Evolutionary conservation across 2,797 vertebrate genomes (phyloP), one percentile per base, ranked within the genome.

Genomic region (Urophycis tenuis): DNA sequence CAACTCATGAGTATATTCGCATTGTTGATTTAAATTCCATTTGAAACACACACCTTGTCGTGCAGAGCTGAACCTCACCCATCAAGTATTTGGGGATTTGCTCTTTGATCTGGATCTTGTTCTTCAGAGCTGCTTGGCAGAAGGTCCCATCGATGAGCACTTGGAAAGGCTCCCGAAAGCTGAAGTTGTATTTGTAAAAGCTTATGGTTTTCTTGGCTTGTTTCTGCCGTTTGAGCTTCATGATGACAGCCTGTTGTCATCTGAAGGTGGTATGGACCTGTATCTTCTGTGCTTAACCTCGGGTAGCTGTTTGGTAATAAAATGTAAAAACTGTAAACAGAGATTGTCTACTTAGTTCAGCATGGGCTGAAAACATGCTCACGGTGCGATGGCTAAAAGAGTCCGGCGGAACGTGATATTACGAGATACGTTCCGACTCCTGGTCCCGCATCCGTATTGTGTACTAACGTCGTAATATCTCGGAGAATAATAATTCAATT

Each of bases 81-180:
- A 91, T 95, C 11, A 99, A 90, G 83, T 99, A 99, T 14, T 96
- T 97, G 1, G 97, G 97, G 90, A 98, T 88, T 81, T 99, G 97
- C 81, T 98, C 97, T 45, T 97, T 96, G 80, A 99, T 96, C 90
- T 99, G 97, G 83, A 99, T 98, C 88, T 98, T 95, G 86, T 97
- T 97, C 77, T 94, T 95, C 64, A 99, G 85, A 3, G 97, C 97
- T 15, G 95, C 94, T 78, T 98, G 96, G 85, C 97, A 98, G 81
- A 99, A 99, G 0, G 97, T 98, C 33, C 97, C 97, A 7, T 99
- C 97, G n/a, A 99, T 82, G 78, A 99, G 90, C 80, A 99, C 91
- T 84, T 97, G 97, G 88, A 94, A 97, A 0, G 97, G 96, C 60
- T 97, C 91, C 39, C 95, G 92, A 81, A 98, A 94, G 29, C 85